These are phyloP conservation scores for Thinocorus orbignyianus DNA, from an alignment of 2,113 vertebrate genomes.

Conservation along the genomic window DNA sequence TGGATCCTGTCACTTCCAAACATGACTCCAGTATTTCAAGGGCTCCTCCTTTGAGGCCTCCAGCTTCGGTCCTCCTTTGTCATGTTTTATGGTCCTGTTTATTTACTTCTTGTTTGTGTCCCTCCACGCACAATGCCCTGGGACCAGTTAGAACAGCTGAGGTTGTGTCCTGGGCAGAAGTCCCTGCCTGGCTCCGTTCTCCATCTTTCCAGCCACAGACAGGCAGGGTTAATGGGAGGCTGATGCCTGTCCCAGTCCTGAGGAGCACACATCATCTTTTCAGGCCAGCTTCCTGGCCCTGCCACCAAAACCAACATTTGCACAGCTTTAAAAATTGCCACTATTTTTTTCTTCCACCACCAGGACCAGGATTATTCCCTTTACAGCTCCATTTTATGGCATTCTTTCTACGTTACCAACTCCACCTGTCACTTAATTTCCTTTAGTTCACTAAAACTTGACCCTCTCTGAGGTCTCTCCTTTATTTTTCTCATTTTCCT, in stretches of 20 bases:
- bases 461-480: background rate
- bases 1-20: background rate
- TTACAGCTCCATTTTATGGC: fast-evolving
- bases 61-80: background rate
- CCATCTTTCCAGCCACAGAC: background rate
- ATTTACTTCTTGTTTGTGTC: background rate
- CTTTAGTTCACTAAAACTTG: background rate
- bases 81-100: background rate
- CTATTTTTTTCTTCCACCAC: background rate
- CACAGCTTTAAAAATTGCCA: background rate
- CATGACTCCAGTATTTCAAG: background rate
- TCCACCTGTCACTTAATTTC: background rate
- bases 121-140: background rate
- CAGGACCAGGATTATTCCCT: background rate
- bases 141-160: fast-evolving
- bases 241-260: background rate
- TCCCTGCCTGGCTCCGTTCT: background rate
- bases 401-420: background rate
- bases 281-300: background rate
- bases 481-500: background rate
- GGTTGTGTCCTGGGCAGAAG: background rate
- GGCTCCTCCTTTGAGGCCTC: background rate
- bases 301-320: background rate
- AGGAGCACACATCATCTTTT: background rate
- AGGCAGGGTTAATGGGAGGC: fast-evolving